Evolutionary conservation across 2,797 vertebrate genomes (phyloP).

Genomic region (Dicrostonyx torquatus): DNA sequence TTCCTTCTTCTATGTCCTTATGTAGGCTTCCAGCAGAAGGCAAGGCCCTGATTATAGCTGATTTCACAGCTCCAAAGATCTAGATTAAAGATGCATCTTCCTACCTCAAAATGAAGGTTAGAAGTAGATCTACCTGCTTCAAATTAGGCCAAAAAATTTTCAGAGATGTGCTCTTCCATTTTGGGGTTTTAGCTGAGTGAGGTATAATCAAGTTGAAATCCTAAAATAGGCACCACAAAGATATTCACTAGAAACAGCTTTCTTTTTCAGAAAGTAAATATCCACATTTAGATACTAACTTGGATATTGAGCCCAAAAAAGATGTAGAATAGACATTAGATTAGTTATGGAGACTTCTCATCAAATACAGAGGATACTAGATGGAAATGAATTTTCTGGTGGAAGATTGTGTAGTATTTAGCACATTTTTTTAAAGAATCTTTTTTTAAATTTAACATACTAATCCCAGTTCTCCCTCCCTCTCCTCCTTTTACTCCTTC

Average conservation of each 20-base stretch:
- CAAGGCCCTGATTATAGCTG: not conserved
- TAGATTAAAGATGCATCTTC: not conserved
- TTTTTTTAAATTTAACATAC: no score
- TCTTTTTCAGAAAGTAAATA: not conserved
- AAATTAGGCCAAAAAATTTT: not conserved
- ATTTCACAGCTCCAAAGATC: not conserved
- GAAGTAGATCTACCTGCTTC: not conserved
- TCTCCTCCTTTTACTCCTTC: no score
- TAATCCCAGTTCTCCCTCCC: no score
- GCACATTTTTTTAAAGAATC: not conserved
- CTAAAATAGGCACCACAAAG: not conserved
- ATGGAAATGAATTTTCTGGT: conserved; percentile 2
- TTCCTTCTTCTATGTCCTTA: not conserved
- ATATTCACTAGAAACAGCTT: not conserved
- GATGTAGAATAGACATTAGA: not conserved
- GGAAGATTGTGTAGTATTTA: not conserved
- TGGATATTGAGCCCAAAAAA: not conserved
- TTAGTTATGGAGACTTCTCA: not conserved
- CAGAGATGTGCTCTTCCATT: no score
- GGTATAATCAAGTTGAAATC: not conserved
- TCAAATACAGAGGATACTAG: not conserved
- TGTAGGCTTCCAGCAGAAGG: not conserved
- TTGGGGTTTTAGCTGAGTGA: not conserved
- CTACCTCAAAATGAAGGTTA: not conserved
- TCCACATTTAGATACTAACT: not conserved